phyloP scores from a whole-genome alignment of 2,888 invertebrate species.

The Pemphredon lugubris region DNA sequence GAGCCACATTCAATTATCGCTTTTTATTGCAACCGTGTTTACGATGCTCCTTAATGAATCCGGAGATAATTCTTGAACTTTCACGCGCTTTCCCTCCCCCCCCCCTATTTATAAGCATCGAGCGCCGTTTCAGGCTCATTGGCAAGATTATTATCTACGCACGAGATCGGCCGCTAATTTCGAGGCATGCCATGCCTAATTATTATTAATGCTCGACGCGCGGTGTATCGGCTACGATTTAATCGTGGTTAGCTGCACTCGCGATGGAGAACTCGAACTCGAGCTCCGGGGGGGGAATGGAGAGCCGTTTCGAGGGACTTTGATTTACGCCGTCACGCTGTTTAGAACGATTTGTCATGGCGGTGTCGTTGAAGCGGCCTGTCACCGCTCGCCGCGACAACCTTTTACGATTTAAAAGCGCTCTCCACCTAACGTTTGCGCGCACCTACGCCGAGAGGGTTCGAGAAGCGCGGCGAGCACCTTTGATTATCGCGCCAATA shows the following conservation, averaged over 20 bases:
- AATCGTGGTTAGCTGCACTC: constrained; percentile 36
- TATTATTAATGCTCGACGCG: constrained; percentile 54
- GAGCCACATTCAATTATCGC: constrained; percentile 18
- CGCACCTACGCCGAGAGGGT: background rate
- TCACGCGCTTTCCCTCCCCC: constrained; percentile 14
- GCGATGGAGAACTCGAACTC: background rate
- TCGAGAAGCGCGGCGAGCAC: constrained; percentile 1
- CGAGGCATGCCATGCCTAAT: constrained; percentile 39
- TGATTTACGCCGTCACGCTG: constrained; percentile 63
- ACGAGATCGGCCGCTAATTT: constrained; percentile 28
- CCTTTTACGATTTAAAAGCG: constrained; percentile 17
- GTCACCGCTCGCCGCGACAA: constrained; percentile 24
- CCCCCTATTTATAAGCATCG: constrained; percentile 1
- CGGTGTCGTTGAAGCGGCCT: constrained; percentile 34
- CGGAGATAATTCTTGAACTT: constrained; percentile 21
- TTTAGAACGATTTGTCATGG: constrained; percentile 60
- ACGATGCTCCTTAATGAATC: constrained; percentile 32
- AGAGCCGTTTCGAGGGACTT: constrained; percentile 28
- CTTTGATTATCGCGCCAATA: background rate
- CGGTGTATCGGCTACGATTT: constrained; percentile 58
- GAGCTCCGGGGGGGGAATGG: background rate
- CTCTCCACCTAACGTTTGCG: background rate
- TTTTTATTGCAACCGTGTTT: constrained; percentile 18
- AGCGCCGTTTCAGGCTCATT: constrained; percentile 2
- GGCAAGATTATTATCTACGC: constrained; percentile 34